Evolutionary conservation across 2,113 vertebrate species (phyloP).

Genomic region (Paramormyrops kingsleyae): DNA sequence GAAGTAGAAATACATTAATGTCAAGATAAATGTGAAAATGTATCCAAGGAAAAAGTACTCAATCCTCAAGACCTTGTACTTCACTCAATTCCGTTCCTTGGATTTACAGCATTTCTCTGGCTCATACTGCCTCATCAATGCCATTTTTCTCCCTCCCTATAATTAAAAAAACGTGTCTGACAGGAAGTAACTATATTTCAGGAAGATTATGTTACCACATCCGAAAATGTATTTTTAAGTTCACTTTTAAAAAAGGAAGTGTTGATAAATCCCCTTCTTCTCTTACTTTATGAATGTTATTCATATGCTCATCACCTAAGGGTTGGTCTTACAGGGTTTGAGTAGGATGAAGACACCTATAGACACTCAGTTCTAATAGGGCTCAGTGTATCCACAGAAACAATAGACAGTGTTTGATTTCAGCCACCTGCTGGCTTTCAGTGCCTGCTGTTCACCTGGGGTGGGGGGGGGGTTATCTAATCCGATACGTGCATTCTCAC

Average conservation of each 20-base stretch:
- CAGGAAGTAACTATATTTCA: background rate
- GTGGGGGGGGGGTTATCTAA: background rate
- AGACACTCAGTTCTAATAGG: background rate
- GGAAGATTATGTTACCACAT: background rate
- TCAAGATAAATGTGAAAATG: background rate
- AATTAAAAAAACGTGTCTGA: background rate
- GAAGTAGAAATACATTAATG: background rate
- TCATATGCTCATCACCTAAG: background rate
- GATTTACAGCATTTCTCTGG: background rate
- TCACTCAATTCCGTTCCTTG: background rate
- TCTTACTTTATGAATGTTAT: background rate
- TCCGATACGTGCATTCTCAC: background rate
- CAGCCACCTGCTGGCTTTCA: background rate
- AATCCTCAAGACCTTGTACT: background rate
- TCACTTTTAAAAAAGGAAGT: background rate
- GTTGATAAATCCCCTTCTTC: background rate
- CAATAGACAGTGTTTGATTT: background rate
- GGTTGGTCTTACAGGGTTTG: background rate
- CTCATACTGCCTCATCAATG: background rate
- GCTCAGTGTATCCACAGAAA: background rate
- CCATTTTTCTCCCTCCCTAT: background rate
- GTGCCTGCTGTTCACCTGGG: background rate
- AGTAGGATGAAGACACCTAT: background rate
- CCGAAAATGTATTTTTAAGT: background rate
- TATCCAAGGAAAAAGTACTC: background rate